Conservation (phyloP, 2,888 invertebrate species). For the Lasioglossum lativentre region DNA sequence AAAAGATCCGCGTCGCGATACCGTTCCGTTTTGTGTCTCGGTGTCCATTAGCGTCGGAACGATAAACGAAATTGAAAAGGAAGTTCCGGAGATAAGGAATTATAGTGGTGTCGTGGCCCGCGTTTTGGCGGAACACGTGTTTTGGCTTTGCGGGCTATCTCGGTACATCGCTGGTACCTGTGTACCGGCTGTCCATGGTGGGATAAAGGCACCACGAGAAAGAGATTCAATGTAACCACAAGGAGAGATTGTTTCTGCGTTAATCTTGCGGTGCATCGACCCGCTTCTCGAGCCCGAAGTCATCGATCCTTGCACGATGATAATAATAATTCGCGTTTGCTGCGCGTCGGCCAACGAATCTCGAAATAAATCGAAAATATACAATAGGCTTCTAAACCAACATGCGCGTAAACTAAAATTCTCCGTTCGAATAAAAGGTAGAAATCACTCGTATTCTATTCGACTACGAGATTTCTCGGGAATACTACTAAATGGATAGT, state of each 20-base stretch:
- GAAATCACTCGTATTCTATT: too few relatives aligned
- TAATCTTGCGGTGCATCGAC: background rate
- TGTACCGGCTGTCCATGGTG: slow-evolving; percentile 25
- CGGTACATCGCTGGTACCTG: slow-evolving; percentile 37
- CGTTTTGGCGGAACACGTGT: slow-evolving; percentile 39
- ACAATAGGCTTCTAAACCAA: background rate
- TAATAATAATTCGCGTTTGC: background rate
- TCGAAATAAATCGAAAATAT: background rate
- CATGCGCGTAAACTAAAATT: background rate
- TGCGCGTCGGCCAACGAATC: background rate
- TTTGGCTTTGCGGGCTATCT: slow-evolving; percentile 18
- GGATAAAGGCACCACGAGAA: slow-evolving; percentile 31
- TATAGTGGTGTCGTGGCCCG: background rate
- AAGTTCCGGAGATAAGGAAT: slow-evolving; percentile 27
- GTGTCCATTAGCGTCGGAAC: slow-evolving; percentile 18
- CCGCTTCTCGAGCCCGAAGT: background rate
- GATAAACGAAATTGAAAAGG: slow-evolving; percentile 15
- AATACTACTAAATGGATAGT: too few relatives aligned
- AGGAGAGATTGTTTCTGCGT: background rate
- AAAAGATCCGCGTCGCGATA: background rate
- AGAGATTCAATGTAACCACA: background rate
- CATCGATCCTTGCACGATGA: background rate
- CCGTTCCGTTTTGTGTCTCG: background rate
- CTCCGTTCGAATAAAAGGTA: background rate
- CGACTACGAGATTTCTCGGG: too few relatives aligned